Evolutionary conservation across 1,140 invertebrate genomes (phyloP).

Genomic region (Mercenaria mercenaria): DNA sequence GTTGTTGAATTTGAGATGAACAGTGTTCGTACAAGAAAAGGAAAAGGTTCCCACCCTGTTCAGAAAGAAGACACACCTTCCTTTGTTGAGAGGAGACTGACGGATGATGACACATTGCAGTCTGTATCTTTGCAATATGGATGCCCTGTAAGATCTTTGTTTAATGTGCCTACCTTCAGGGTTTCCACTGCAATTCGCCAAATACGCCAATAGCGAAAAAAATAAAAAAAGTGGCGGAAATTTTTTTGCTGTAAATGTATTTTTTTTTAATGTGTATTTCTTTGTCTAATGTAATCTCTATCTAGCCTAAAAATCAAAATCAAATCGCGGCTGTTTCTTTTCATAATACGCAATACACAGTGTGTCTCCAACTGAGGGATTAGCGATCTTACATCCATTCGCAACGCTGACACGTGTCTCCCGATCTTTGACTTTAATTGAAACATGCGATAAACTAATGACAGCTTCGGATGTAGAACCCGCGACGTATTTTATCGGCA

Average conservation of each 20-base stretch:
- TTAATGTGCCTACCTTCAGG: too few relatives aligned
- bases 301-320: too few relatives aligned
- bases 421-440: too few relatives aligned
- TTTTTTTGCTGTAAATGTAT: neutral
- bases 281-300: neutral
- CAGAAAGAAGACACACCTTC: neutral
- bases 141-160: conserved; percentile 74
- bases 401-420: too few relatives aligned
- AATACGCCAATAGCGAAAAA: neutral
- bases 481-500: too few relatives aligned
- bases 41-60: neutral
- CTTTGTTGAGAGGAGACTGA: conserved; percentile 74
- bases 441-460: too few relatives aligned
- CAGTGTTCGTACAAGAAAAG: conserved; percentile 64
- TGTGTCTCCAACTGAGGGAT: too few relatives aligned
- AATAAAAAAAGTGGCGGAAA: neutral
- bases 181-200: neutral
- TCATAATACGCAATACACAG: too few relatives aligned
- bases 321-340: too few relatives aligned
- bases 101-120: conserved; percentile 77
- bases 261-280: too few relatives aligned
- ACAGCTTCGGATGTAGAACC: too few relatives aligned
- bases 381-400: too few relatives aligned
- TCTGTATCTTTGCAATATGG: conserved; percentile 78
- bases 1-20: conserved; percentile 74